Percentiles rank a stretch among this genome's conserved stretches.
Evolutionary conservation across 2,113 vertebrate genomes (phyloP).

Genomic region (Cettia cetti): DNA sequence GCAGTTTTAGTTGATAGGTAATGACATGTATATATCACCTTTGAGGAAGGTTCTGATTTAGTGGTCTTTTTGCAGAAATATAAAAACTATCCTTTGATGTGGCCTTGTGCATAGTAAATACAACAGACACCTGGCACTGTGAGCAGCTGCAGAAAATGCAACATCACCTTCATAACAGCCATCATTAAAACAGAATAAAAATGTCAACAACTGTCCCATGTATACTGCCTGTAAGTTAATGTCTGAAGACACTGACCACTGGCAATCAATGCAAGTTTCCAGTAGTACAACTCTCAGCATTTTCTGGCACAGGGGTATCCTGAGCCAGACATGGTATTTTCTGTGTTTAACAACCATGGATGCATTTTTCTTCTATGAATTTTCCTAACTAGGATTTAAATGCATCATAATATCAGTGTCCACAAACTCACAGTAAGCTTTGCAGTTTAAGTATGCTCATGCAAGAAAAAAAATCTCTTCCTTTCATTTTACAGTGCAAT

Average conservation of each 20-base stretch:
- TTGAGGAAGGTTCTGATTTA: neutral
- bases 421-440: neutral
- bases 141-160: neutral
- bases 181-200: neutral
- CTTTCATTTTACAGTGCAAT: neutral
- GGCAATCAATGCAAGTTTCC: neutral
- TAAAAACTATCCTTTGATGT: neutral
- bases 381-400: neutral
- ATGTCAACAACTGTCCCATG: rapidly evolving
- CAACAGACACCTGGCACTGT: neutral
- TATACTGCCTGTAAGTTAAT: neutral
- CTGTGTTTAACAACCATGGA: neutral
- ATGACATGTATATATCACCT: neutral
- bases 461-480: neutral
- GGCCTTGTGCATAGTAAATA: neutral
- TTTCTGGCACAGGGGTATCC: neutral
- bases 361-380: neutral
- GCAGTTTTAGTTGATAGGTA: neutral
- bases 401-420: neutral
- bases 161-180: neutral
- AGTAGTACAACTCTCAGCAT: neutral
- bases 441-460: neutral
- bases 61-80: neutral
- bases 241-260: neutral
- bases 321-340: neutral